Conservation (phyloP, 2,113 vertebrate genomes). For the Carlito syrichta region DNA sequence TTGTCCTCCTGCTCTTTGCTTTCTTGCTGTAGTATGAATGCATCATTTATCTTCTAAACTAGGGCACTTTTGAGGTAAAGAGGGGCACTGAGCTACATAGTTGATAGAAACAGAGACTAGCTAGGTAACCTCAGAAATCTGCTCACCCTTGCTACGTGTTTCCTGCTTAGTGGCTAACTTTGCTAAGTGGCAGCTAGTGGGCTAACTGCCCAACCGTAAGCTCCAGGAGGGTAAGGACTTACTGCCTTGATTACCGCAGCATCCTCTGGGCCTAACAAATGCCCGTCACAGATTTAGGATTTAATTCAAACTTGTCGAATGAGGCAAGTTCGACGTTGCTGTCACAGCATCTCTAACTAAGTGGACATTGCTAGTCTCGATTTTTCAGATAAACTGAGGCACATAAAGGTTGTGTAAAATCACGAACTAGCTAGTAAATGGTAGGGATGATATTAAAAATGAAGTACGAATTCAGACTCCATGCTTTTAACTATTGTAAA, state of each 20-base stretch:
- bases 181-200: too few relatives aligned
- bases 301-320: neutral
- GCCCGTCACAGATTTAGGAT: rapidly evolving
- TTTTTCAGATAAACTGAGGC: neutral
- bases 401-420: neutral
- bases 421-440: neutral
- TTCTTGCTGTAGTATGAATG: neutral
- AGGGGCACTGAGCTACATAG: too few relatives aligned
- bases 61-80: neutral
- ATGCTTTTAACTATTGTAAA: neutral
- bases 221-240: neutral
- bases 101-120: neutral
- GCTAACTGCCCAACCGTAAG: neutral
- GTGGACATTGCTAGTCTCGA: neutral
- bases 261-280: neutral
- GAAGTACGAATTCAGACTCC: neutral
- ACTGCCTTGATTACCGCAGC: too few relatives aligned
- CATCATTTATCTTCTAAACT: neutral
- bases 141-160: neutral
- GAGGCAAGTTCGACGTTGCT: neutral
- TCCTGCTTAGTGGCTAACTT: neutral
- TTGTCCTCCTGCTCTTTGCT: neutral
- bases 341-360: neutral
- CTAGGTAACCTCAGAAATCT: neutral
- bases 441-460: neutral